Conservation (phyloP, 2,113 vertebrate genomes). For the Emydura subglobosa region DNA sequence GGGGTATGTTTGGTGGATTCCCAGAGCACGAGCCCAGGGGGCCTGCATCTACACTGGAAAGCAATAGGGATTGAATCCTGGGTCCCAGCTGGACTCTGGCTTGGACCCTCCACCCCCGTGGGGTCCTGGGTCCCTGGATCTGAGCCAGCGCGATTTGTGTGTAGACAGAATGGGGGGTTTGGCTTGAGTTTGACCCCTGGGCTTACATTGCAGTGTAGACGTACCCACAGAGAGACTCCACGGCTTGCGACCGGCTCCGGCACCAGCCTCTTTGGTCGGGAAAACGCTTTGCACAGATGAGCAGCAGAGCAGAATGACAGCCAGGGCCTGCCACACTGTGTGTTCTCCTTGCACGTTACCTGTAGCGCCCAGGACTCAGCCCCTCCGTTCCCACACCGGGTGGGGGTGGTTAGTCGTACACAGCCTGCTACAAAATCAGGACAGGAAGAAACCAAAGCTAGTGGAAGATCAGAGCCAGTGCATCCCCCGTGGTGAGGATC, state of each 20-base stretch:
- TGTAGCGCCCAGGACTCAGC: not conserved
- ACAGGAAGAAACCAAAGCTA: too few species aligned
- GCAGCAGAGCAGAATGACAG: not conserved
- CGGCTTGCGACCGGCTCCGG: conserved; percentile 7
- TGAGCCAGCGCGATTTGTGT: not conserved
- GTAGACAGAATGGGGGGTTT: not conserved
- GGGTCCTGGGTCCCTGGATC: not conserved
- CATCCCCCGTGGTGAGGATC: too few species aligned
- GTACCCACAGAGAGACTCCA: not conserved
- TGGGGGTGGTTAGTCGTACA: too few species aligned
- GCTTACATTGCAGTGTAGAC: too few species aligned
- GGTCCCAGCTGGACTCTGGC: too few species aligned
- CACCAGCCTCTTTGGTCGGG: conserved; percentile 11
- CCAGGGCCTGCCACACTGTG: not conserved
- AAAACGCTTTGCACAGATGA: not conserved
- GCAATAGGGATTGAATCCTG: not conserved
- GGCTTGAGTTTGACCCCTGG: too few species aligned
- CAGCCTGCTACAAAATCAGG: too few species aligned
- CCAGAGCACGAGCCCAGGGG: too few species aligned
- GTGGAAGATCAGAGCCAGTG: too few species aligned
- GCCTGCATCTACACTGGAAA: not conserved
- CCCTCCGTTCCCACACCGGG: too few species aligned
- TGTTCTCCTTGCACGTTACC: not conserved
- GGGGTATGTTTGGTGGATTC: not conserved
- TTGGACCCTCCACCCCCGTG: too few species aligned